Evolutionary conservation across 1,140 invertebrate genomes (phyloP).

Genomic region (Heliconius hewitsoni): DNA sequence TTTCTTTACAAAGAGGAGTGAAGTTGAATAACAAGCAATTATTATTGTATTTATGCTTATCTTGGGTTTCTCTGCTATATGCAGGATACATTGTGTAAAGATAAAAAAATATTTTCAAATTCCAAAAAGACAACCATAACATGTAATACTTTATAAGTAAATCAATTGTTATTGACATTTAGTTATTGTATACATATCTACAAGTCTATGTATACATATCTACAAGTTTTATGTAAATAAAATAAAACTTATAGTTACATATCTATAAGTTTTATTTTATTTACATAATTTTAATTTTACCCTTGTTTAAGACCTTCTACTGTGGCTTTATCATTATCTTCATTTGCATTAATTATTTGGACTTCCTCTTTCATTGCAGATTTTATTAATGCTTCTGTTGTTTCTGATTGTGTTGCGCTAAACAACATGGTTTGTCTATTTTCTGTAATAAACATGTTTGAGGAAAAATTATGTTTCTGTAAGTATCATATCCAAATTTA

Average conservation of each 20-base stretch:
- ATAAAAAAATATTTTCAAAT: too few species aligned
- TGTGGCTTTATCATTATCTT: constrained; percentile 85
- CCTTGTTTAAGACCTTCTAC: constrained; percentile 88
- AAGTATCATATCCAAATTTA: too few species aligned
- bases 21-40: too few species aligned
- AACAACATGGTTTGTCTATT: constrained; percentile 92
- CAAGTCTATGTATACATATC: too few species aligned
- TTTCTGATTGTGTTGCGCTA: constrained; percentile 90
- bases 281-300: constrained; percentile 56
- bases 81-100: too few species aligned
- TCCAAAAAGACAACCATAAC: too few species aligned
- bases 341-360: constrained; percentile 87
- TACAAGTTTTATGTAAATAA: too few species aligned
- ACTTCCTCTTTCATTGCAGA: constrained; percentile 89
- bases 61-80: too few species aligned
- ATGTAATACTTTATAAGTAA: too few species aligned
- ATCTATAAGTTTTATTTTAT: not conserved
- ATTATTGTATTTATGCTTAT: too few species aligned
- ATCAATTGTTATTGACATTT: not conserved
- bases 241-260: not conserved
- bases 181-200: not conserved
- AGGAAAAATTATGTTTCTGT: not conserved
- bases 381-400: constrained; percentile 88
- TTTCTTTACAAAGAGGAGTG: too few species aligned
- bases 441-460: constrained; percentile 51